Evolutionary conservation across 2,113 vertebrate genomes (phyloP), one percentile per base, ranked within the genome.

Genomic region (Sinocyclocheilus grahami): DNA sequence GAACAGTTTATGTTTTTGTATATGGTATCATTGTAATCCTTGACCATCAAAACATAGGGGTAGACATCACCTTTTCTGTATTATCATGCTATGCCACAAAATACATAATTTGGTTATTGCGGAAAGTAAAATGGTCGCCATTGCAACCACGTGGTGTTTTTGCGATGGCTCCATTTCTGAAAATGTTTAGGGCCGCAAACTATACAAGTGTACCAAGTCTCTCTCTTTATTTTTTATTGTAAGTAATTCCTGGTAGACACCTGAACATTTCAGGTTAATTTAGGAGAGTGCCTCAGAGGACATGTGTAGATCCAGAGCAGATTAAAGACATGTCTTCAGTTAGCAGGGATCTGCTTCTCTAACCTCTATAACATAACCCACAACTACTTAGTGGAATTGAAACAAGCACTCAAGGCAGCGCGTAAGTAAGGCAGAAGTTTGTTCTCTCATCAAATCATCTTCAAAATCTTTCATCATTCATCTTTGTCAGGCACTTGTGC

Each of bases 371-470:
- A 27, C 62, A 78, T 86, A 88, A 89, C 53, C 80, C 65, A 83
- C 83, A 84, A 53, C 30, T 82, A 74, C 83, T 91, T 89, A 82
- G 69, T 72, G 88, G 88, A 90, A 92, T 88, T 90, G 30, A 91
- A 87, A 90, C 80, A 84, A 71, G 58, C 69, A 71, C 22, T 81
- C 48, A 69, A 51, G 82, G 20, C 37, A 62, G 8, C 16, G 37
- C 76, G 27, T 60, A 77, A 24, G 63, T 74, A 76, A 60, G 24
- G 24, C 55, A 53, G 72, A 46, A 48, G 55, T 63, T 84, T 77
- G n/a, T 42, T 75, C 14, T 88, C 63, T 62, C 76, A 14, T 27
- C 83, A 60, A 39, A 53, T 87, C 22, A 62, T 86, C 51, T 78
- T 78, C 84, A 77, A 46, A 10, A 86, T 83, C 42, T 78, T 83